Base-by-base conservation (phyloP, 2,113 vertebrate species). In the Dryoscopus gambensis region DNA sequence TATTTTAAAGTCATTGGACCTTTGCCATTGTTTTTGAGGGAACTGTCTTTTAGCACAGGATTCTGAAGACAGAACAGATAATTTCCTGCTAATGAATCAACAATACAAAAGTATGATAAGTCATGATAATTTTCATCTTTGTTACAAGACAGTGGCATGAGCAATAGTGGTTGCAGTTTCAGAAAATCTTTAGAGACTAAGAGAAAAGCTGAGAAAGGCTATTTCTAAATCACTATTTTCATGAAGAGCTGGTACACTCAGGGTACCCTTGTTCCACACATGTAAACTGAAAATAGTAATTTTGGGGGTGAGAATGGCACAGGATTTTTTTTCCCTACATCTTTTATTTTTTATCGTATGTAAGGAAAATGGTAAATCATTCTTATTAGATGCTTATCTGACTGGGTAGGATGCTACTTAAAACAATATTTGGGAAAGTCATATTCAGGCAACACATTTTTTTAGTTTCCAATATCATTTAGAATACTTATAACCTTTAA, bases 161-260 rank as follows among this genome's bases (percentile, higher is more conserved):
- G 17, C 0, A 10, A 63, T 2, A 71, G 27, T 0, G 0, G n/a
- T 6, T 68, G 11, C 13, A 60, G 30, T 13, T 83, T 88, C 44
- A 44, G 24, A 73, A 68, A 19, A 49, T 56, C 31, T 19, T 68
- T 47, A 64, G 13, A 52, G 25, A 49, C 13, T n/a, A 42, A 47
- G 7, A 69, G 9, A 62, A 69, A 73, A 84, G 24, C 7, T 69
- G 50, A 77, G 9, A 56, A 65, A 89, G 5, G 5, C 21, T 57
- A 46, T 59, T 57, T 59, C 11, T 59, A 42, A 18, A 3, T 56
- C 15, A 39, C 1, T 31, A 8, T 47, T 60, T 68, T 68, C 20
- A 78, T 20, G 20, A 67, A 55, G 16, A 60, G 20, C 5, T 64
- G 14, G 9, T 50, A 50, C n/a, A 87, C 5, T 44, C 44, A 22